Evolutionary conservation across 2,113 vertebrate species (phyloP).

Genomic region (Fukomys damarensis): DNA sequence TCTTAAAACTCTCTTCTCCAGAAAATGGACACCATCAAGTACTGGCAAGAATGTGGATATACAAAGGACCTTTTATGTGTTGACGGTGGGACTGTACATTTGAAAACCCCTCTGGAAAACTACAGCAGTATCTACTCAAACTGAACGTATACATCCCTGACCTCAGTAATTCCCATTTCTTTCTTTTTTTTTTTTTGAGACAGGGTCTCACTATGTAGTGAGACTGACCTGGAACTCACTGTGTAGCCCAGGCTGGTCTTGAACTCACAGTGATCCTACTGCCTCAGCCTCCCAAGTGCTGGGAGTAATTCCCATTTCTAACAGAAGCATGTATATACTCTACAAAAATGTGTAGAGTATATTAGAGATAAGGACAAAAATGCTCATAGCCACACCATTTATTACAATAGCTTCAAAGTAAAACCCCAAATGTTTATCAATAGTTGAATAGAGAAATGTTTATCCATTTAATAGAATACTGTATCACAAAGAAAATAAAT

Average conservation of each 20-base stretch:
- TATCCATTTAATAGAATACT: neutral
- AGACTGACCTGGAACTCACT: no score
- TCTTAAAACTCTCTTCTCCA: neutral
- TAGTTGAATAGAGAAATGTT: neutral
- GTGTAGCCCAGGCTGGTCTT: no score
- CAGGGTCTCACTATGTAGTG: no score
- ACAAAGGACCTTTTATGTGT: neutral
- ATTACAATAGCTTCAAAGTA: neutral
- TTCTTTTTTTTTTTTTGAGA: no score
- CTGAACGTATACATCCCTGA: neutral
- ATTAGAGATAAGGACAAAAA: conserved; percentile 9
- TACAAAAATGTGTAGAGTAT: neutral
- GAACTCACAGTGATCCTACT: no score
- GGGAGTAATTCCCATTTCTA: neutral
- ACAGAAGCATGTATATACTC: neutral
- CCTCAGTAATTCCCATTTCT: neutral
- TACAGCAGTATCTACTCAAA: neutral
- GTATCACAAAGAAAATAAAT: neutral
- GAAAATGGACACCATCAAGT: neutral
- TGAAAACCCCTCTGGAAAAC: conserved; percentile 26
- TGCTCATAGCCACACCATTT: neutral
- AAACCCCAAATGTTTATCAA: neutral
- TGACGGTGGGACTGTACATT: neutral
- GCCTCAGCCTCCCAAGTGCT: no score
- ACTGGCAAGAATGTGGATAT: neutral